Conservation (phyloP, 2,888 invertebrate genomes). For the Brenthis hecate region DNA sequence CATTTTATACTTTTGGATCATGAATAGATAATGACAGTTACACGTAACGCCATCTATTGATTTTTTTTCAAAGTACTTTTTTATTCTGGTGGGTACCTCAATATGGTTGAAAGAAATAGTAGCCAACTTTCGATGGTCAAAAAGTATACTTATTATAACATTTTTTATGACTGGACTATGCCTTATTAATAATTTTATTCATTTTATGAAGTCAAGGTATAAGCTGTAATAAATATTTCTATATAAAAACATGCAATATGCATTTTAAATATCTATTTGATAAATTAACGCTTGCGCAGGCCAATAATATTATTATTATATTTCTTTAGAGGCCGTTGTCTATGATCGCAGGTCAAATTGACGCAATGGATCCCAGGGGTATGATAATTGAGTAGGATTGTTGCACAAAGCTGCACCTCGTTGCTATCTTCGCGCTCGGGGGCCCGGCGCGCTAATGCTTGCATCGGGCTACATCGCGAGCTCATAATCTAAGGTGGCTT, state of each 20-base stretch:
- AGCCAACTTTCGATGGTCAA: too few species aligned
- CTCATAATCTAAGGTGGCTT: conserved; percentile 47
- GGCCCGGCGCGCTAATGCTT: conserved; percentile 58
- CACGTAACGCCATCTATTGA: too few species aligned
- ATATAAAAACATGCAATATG: not conserved
- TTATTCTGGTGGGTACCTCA: too few species aligned
- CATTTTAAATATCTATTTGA: not conserved
- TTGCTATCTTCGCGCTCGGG: conserved; percentile 56
- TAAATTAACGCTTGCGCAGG: not conserved
- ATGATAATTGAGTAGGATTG: conserved; percentile 60
- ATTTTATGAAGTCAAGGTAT: not conserved
- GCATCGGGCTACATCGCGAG: conserved; percentile 50
- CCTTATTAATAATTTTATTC: too few species aligned
- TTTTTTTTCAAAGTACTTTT: too few species aligned
- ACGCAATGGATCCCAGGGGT: conserved; percentile 53
- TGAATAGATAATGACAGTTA: too few species aligned
- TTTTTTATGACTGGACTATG: too few species aligned
- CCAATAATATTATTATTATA: conserved; percentile 8
- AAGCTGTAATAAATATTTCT: not conserved
- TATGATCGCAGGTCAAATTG: conserved; percentile 41
- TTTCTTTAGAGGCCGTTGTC: conserved; percentile 17
- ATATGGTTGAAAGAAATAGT: too few species aligned
- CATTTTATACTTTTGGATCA: too few species aligned
- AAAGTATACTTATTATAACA: too few species aligned
- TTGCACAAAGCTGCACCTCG: conserved; percentile 46